These are phyloP conservation scores for Sipha maydis DNA, from an alignment of 2,888 invertebrate genomes.

Conservation along the genomic window DNA sequence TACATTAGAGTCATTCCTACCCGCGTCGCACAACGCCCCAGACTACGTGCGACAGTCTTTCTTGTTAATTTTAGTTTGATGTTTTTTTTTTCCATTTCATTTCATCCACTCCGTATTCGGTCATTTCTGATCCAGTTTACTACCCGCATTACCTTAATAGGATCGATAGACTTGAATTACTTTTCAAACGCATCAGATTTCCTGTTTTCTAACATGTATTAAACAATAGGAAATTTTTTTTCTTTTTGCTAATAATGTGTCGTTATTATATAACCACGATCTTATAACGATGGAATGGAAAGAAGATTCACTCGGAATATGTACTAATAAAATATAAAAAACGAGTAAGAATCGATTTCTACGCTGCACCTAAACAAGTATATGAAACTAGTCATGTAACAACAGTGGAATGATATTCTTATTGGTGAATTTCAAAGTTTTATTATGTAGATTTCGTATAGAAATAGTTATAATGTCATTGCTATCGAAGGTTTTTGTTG, in stretches of 20 bases:
- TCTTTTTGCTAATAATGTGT: conserved; percentile 23
- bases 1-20: neutral
- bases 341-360: conserved; percentile 39
- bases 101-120: neutral
- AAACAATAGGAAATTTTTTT: conserved; percentile 9
- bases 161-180: conserved; percentile 22
- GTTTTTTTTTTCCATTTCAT: neutral
- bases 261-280: neutral
- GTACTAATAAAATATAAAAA: neutral
- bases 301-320: conserved; percentile 13
- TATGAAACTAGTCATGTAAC: conserved; percentile 21
- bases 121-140: conserved; percentile 31
- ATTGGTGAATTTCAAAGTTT: neutral
- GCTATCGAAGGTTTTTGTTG: neutral
- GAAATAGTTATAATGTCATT: conserved; percentile 6
- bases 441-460: neutral
- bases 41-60: neutral
- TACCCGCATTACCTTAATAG: conserved; percentile 25
- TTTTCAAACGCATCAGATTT: conserved; percentile 34
- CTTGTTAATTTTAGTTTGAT: conserved; percentile 31
- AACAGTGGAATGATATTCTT: neutral
- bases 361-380: conserved; percentile 11
- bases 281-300: neutral
- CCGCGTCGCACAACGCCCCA: neutral
- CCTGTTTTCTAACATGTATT: conserved; percentile 50